Base-by-base conservation (phyloP, 2,113 vertebrate genomes). In the Lagopus leucura region DNA sequence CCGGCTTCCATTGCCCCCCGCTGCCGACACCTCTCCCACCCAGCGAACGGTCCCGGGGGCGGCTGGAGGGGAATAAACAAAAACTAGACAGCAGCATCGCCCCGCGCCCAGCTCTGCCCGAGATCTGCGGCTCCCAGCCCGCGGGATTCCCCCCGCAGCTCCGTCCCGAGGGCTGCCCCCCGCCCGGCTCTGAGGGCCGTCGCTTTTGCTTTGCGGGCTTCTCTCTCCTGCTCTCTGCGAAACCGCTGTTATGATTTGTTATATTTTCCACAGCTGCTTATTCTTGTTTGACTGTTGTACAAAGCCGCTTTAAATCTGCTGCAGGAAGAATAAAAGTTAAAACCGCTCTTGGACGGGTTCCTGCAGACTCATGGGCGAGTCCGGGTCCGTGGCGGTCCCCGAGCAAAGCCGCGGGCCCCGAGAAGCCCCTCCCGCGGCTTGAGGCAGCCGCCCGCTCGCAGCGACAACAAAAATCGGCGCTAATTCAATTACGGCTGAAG, bases 261-360 rank as follows among this genome's bases (percentile, higher is more conserved):
- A 4, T 36, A 58, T 95, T 98, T 96, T 92, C 96, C 96, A 74
- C 90, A 90, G 94, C 82, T 95, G 93, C 94, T 96, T 58, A 52
- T 54, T 94, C 91, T 91, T 72, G 87, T 86, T 93, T 89, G 94
- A 82, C 82, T 93, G 72, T 40, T 72, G 88, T n/a, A 54, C 94
- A 91, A 88, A 96, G 94, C 85, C 73, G 16, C 86, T 95, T 91
- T 93, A 96, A 96, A 93, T 88, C 95, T 65, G 79, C 52, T n/a
- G 78, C 97, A 90, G 96, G 93, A 92, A 88, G 89, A 93, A 64
- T 43, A 92, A 82, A 92, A 93, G 50, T 36, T 69, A 52, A 11
- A 45, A 11, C 30, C 32, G 45, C 32, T 58, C 32, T 58, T 19
- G 86, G 95, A 43, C 5, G 57, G 65, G 65, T 58, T 89, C 71